These are phyloP conservation scores for Antidorcas marsupialis DNA, from an alignment of 2,113 vertebrate genomes.

Conservation along the genomic window DNA sequence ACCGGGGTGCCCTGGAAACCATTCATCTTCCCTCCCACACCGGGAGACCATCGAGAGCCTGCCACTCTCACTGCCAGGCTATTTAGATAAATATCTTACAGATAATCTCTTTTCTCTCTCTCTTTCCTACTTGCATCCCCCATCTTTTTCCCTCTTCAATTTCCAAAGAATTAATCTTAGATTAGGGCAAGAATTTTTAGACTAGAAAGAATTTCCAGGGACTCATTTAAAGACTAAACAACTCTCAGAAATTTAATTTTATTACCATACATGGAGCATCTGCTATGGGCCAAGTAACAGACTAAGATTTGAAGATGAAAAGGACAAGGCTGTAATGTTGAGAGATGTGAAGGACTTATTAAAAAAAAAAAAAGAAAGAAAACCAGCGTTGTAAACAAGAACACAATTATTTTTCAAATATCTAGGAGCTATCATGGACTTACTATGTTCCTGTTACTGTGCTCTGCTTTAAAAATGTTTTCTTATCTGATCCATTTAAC, in stretches of 20 bases:
- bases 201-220: background rate
- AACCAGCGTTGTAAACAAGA: background rate
- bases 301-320: background rate
- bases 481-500: background rate
- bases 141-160: background rate
- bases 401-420: background rate
- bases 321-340: background rate
- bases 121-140: background rate
- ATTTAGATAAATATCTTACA: conserved; percentile 44
- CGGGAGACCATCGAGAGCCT: background rate
- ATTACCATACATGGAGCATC: background rate
- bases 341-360: background rate
- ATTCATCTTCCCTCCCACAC: conserved; percentile 11
- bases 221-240: conserved; percentile 40
- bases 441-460: background rate
- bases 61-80: background rate
- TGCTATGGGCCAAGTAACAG: background rate
- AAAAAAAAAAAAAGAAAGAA: background rate
- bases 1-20: background rate
- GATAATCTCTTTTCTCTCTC: background rate
- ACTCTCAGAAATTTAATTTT: conserved; percentile 37
- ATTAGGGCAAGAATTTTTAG: conserved; percentile 15
- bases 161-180: conserved; percentile 56
- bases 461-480: background rate
- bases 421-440: background rate